A percentile compares a stretch with the other conserved stretches of the same genome.
Evolutionary conservation across 2,797 vertebrate species (phyloP).

Genomic region (Gallinago stenura): DNA sequence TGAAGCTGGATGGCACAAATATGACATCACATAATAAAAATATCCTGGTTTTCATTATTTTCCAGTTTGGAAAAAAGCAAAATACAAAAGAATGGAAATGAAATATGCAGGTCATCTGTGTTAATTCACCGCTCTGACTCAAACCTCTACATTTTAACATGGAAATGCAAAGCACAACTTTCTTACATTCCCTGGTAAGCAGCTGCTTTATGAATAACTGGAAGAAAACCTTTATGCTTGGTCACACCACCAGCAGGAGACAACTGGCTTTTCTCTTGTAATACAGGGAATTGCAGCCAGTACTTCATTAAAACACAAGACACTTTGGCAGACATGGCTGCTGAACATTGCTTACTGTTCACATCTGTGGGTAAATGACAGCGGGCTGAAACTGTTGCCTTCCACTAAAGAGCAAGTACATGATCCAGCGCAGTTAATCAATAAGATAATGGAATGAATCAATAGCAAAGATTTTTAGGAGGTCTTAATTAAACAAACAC

Average conservation of each 20-base stretch:
- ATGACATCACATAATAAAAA: neutral
- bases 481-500: constrained; percentile 98
- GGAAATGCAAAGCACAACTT: constrained; percentile 31
- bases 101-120: neutral
- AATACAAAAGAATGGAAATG: neutral
- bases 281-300: constrained; percentile 62
- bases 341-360: constrained; percentile 75
- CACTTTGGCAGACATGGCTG: constrained; percentile 74
- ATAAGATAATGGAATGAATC: constrained; percentile 91
- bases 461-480: constrained; percentile 94
- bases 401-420: constrained; percentile 85
- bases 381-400: constrained; percentile 75
- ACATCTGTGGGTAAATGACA: constrained; percentile 78
- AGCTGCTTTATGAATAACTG: constrained; percentile 60
- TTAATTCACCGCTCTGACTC: constrained; percentile 23
- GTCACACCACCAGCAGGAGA: constrained; percentile 69
- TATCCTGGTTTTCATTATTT: neutral
- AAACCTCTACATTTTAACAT: constrained; percentile 29
- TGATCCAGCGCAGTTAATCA: constrained; percentile 85
- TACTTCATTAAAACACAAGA: constrained; percentile 78
- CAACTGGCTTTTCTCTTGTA: constrained; percentile 68
- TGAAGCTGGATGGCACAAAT: neutral
- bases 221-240: constrained; percentile 71
- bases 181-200: neutral
- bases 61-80: neutral